Evolutionary conservation across 2,113 vertebrate genomes (phyloP).

Genomic region (Protobothrops mucrosquamatus): DNA sequence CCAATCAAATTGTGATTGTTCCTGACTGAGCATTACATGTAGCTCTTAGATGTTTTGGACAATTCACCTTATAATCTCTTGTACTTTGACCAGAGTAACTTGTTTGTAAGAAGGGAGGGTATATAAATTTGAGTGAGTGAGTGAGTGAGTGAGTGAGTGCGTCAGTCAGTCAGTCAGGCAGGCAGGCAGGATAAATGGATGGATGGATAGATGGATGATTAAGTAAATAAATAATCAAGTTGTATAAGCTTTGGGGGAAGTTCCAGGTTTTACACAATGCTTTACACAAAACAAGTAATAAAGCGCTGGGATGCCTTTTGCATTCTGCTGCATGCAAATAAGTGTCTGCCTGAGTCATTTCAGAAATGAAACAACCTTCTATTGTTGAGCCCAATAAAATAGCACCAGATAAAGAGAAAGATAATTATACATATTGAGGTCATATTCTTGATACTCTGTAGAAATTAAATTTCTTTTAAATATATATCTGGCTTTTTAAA

Average conservation of each 20-base stretch:
- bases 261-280: background rate
- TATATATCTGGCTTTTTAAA: background rate
- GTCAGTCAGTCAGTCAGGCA: too few relatives aligned
- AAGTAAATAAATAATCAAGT: background rate
- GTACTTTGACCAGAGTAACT: background rate
- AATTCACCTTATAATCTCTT: background rate
- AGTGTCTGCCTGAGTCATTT: conserved; percentile 4
- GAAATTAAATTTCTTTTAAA: conserved; percentile 29
- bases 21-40: background rate
- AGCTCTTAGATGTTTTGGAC: background rate
- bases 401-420: rapidly evolving
- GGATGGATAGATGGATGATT: background rate
- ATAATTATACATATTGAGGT: background rate
- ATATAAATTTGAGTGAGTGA: background rate
- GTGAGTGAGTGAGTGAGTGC: too few relatives aligned
- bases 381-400: background rate
- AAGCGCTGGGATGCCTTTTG: background rate
- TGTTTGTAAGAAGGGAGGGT: background rate
- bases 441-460: conserved; percentile 12
- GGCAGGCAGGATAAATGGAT: too few relatives aligned
- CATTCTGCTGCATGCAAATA: background rate
- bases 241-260: background rate
- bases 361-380: rapidly evolving
- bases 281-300: background rate
- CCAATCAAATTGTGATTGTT: background rate